phyloP scores from a whole-genome alignment of 2,888 invertebrate species.

The Ceramica pisi region DNA sequence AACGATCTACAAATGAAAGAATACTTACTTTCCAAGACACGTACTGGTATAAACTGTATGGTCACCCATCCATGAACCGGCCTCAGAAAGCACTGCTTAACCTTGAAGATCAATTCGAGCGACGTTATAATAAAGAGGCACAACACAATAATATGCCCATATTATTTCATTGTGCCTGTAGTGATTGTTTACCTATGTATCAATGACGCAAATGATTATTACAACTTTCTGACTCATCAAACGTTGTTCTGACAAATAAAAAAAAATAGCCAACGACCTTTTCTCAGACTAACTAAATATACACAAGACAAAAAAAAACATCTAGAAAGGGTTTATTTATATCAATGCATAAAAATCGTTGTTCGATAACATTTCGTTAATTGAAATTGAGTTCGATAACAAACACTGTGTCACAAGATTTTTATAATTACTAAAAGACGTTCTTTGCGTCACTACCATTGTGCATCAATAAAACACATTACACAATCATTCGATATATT shows the following conservation, averaged over 20 bases:
- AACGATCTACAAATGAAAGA: no score
- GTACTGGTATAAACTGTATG: background rate
- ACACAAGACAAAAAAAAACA: no score
- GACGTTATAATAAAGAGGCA: background rate
- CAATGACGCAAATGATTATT: background rate
- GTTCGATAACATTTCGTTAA: no score
- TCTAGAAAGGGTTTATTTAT: no score
- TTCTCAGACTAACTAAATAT: no score
- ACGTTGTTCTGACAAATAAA: no score
- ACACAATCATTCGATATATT: background rate
- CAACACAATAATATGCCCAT: background rate
- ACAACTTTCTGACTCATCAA: no score
- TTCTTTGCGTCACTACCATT: background rate
- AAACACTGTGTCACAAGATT: no score
- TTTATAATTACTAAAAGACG: no score
- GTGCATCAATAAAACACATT: slow-evolving; percentile 6
- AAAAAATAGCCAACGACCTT: no score
- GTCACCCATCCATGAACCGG: background rate
- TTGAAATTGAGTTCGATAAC: no score
- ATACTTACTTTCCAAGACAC: background rate
- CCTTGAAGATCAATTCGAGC: background rate
- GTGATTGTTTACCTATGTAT: background rate
- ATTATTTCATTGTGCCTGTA: background rate
- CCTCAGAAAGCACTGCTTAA: background rate
- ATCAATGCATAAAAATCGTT: no score